phyloP scores from a whole-genome alignment of 2,888 invertebrate genomes.

The Eremobia ochroleuca region DNA sequence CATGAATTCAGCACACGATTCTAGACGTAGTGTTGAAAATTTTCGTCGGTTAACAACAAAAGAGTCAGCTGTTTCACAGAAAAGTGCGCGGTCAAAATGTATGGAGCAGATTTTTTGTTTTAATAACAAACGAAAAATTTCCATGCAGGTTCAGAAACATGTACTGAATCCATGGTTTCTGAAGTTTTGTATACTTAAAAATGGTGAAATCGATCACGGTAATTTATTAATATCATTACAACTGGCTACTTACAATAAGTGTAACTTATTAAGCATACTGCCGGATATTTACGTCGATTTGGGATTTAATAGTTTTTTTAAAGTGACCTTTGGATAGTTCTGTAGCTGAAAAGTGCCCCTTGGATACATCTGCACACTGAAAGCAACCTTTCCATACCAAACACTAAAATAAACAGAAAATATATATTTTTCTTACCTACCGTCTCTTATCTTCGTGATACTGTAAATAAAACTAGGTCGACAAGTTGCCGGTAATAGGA shows the following conservation, averaged over 20 bases:
- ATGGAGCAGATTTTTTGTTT: background rate
- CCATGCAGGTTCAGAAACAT: background rate
- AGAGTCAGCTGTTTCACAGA: too few species aligned
- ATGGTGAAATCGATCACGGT: background rate
- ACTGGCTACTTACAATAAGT: background rate
- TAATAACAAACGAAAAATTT: background rate
- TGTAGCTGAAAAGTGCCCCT: background rate
- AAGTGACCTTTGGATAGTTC: background rate
- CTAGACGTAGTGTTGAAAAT: too few species aligned
- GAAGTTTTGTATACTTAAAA: background rate
- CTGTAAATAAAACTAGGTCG: constrained; percentile 71
- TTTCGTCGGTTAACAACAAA: background rate
- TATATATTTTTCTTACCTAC: constrained; percentile 8
- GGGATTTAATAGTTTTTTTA: background rate
- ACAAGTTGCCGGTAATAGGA: constrained; percentile 73
- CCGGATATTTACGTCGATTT: background rate
- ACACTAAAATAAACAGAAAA: background rate
- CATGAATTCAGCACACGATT: too few species aligned
- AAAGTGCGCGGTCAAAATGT: too few species aligned
- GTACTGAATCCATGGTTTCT: background rate
- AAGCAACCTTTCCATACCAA: background rate
- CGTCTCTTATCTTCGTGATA: constrained; percentile 22
- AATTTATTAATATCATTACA: background rate
- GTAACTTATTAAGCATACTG: background rate
- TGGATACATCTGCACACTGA: background rate